A percentile compares a stretch with the other conserved stretches of the same genome.
phyloP scores from a whole-genome alignment of 92 coral and sea anemone genomes.

The Blastomussa wellsi region DNA sequence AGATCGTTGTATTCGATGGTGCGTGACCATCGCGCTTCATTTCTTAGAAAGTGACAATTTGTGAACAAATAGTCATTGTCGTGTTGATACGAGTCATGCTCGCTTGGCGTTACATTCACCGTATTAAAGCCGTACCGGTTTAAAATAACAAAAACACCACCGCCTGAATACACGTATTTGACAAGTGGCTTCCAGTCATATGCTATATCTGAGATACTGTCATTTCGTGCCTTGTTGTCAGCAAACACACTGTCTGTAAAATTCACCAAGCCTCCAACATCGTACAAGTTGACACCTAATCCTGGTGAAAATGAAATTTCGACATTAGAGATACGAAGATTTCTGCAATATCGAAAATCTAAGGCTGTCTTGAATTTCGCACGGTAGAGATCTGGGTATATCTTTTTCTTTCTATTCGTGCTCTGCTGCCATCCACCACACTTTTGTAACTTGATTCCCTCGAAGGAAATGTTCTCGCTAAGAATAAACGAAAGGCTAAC shows the following conservation, averaged over 20 bases:
- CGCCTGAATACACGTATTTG: constrained; percentile 48
- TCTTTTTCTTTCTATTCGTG: constrained; percentile 23
- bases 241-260: constrained; percentile 52
- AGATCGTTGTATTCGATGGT: constrained; percentile 17
- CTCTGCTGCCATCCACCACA: constrained; percentile 88
- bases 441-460: constrained; percentile 55
- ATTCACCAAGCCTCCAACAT: constrained; percentile 61
- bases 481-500: constrained; percentile 74
- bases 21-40: constrained; percentile 54
- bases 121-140: constrained; percentile 55
- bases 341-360: constrained; percentile 78
- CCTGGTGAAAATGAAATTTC: constrained; percentile 62
- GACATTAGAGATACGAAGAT: constrained; percentile 53
- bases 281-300: constrained; percentile 64
- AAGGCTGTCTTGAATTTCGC: constrained; percentile 68
- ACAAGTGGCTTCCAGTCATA: neutral
- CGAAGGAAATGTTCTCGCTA: constrained; percentile 64
- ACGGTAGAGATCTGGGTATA: constrained; percentile 27
- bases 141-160: constrained; percentile 72
- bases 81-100: constrained; percentile 69
- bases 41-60: constrained; percentile 62
- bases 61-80: constrained; percentile 57
- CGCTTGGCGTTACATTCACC: constrained; percentile 43
- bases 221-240: constrained; percentile 40
- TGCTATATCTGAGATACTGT: neutral